Evolutionary conservation across 1,140 invertebrate species (phyloP).

Genomic region (Dinoponera quadriceps): DNA sequence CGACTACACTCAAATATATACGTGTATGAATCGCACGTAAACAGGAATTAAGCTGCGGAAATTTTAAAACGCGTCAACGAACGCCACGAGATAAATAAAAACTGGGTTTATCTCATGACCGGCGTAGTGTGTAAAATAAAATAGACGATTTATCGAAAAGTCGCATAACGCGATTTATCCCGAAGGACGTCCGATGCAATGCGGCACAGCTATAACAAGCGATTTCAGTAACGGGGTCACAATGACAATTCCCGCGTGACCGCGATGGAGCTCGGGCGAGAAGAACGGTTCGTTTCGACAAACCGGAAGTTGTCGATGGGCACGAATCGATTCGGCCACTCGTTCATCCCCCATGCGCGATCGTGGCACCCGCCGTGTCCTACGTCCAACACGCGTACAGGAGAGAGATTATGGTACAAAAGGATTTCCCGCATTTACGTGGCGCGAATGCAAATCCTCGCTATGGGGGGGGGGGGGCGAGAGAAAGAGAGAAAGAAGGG

Average conservation of each 20-base stretch:
- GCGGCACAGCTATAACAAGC: constrained; percentile 43
- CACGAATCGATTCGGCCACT: constrained; percentile 76
- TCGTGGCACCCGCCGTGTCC: constrained; percentile 40
- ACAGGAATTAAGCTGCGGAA: not conserved
- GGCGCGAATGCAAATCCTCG: constrained; percentile 77
- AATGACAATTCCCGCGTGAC: constrained; percentile 60
- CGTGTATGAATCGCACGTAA: not conserved
- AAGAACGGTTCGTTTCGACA: constrained; percentile 73
- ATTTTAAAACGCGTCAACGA: not conserved
- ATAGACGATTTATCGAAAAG: not conserved
- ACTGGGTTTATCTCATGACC: not conserved
- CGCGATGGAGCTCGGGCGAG: constrained; percentile 57
- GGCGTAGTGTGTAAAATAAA: constrained; percentile 4
- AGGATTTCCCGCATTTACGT: constrained; percentile 78
- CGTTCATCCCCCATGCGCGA: constrained; percentile 39
- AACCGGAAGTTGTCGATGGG: constrained; percentile 76
- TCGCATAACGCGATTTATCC: constrained; percentile 41
- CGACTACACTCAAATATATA: not conserved
- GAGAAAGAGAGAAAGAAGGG: too few species aligned
- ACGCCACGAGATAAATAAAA: not conserved
- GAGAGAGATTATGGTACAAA: constrained; percentile 75
- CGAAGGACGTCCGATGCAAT: constrained; percentile 2
- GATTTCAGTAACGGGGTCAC: constrained; percentile 53
- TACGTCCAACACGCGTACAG: constrained; percentile 58
- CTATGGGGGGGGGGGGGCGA: not conserved